Base-by-base conservation (phyloP, 2,113 vertebrate genomes). In the Menura novaehollandiae region DNA sequence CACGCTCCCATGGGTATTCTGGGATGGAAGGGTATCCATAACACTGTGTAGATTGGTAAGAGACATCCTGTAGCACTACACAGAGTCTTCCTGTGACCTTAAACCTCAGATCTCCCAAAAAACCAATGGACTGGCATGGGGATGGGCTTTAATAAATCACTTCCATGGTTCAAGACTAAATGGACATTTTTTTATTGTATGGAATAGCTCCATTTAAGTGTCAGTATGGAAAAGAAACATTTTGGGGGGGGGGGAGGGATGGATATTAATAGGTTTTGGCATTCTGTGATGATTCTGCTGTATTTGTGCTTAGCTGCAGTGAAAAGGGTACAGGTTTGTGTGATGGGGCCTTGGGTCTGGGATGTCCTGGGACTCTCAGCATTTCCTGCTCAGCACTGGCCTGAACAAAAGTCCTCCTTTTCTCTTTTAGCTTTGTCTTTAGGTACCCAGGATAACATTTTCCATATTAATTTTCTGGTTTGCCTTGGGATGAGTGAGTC, bases 401-500 rank as follows among this genome's bases (percentile, higher is more conserved):
- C n/a, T 37, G 16, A 75, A 78, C 6, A 66, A 83, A 76, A 88
- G 15, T 43, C 22, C 15, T 91, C 26, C 18, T 69, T 53, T 96
- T 72, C n/a, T 66, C 15, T 79, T 76, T 89, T 56, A 82, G 73
- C 30, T 78, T 85, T 64, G 44, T 43, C 44, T 82, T 71, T 79
- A 94, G 56, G 30, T 68, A 35, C 51, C 58, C 33, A 55, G 59
- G 35, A 71, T 55, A 88, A 82, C 73, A 58, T 82, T 91, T 93
- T 80, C 87, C 58, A 37, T 73, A 33, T 59, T 69, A 23, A 11
- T 89, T 91, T 85, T 62, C 60, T 75, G 32, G 37, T 80, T 74
- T 93, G 51, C 43, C 43, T 91, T 79, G 91, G 71, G 66, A 76
- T 59, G 46, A 92, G 39, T 76, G 85, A 93, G 82, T 88, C 87